phyloP scores from a whole-genome alignment of 2,797 vertebrate species.

The Enteromius argenteus region DNA sequence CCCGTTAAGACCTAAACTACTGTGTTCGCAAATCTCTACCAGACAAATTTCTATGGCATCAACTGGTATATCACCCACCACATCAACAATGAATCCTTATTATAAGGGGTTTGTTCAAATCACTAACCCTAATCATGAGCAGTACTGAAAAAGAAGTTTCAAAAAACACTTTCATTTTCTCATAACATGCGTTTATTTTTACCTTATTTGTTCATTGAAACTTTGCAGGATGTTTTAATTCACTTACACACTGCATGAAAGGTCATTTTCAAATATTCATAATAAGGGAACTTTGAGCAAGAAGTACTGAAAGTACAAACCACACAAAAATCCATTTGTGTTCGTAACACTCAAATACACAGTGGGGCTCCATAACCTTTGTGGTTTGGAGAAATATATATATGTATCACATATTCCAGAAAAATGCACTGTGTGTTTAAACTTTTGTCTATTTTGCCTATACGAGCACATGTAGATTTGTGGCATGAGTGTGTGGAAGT shows the following conservation, averaged over 20 bases:
- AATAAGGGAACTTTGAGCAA: not conserved
- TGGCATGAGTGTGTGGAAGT: not conserved
- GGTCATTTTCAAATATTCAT: too few relatives aligned
- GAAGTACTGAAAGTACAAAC: conserved; percentile 14
- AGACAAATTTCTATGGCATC: too few relatives aligned
- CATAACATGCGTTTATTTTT: too few relatives aligned
- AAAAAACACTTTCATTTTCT: too few relatives aligned
- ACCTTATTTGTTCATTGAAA: too few relatives aligned
- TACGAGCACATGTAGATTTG: conserved; percentile 29
- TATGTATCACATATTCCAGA: not conserved
- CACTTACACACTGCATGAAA: too few relatives aligned
- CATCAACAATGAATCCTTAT: not conserved
- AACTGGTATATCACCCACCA: too few relatives aligned
- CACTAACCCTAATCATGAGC: not conserved
- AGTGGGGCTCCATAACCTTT: conserved; percentile 28
- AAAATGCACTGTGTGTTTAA: conserved; percentile 32
- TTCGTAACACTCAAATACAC: conserved; percentile 23
- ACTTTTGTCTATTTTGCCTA: conserved; percentile 36
- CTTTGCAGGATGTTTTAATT: too few relatives aligned
- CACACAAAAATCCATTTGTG: conserved; percentile 10
- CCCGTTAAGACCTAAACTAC: too few relatives aligned
- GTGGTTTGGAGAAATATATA: conserved; percentile 21
- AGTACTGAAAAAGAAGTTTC: not conserved
- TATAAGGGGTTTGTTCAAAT: not conserved
- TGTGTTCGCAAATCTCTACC: too few relatives aligned